Evolutionary conservation across 1,140 invertebrate genomes (phyloP), one percentile per base, ranked within the genome.

Genomic region (Metaphire vulgaris): DNA sequence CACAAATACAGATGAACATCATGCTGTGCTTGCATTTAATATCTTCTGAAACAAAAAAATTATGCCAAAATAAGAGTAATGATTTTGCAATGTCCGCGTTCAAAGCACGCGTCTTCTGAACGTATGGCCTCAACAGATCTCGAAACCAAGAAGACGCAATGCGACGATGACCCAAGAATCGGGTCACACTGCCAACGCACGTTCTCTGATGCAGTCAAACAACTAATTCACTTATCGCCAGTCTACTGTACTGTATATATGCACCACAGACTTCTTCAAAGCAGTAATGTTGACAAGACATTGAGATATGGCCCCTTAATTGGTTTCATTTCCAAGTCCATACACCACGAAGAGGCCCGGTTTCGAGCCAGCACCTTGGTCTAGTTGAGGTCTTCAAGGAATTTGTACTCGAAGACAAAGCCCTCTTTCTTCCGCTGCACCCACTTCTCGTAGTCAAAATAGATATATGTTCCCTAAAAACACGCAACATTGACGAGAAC

Each of bases 391-490:
- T 99, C 97, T 90, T 99, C 98, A 91, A 99, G 93, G 91, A 97
- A 99, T 91, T 97, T 95, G 90, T 99, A 99, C 90, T 99, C 97
- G 89, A 99, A 99, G 82, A 95, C 99, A 89, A 99, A 99, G 85
- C 96, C 96, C 89, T 99, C 97, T 87, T 99, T 99, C 88, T 98
- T 98, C 85, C 96, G 89, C 89, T 99, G 97, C 89, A 94, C 94
- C 97, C 97, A 99, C 88, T 98, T 99, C 88, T 99, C 97, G 86
- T 97, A 99, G 89, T 99, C 98, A 89, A 99, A 99, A 89, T 98
- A 99, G 87, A 99, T 98, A 88, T 99, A 99, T 82, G 97, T 99
- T 87, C 98, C 98, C 97, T 99, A 86, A 1, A 89, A 90, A 79
- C 12, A 33, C 32, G 21, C n/a, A n/a, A n/a, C n/a, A n/a, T n/a